A percentile compares a stretch with the other conserved stretches of the same genome.
Conservation (phyloP, 2,113 vertebrate species). For the Montifringilla adamsi region DNA sequence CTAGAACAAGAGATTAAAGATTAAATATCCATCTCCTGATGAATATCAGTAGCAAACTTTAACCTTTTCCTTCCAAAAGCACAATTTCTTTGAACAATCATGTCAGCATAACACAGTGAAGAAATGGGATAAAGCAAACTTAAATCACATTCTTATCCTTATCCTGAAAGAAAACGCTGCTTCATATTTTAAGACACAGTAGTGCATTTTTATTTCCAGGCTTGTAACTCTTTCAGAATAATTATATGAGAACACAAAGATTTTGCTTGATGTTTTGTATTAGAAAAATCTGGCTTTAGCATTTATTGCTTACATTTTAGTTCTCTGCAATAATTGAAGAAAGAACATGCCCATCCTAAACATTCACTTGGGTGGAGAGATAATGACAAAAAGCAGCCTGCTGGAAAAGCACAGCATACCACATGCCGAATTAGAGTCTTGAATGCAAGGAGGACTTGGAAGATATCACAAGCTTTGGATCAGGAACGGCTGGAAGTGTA, state of each 20-base stretch:
- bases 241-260: slow-evolving; percentile 19
- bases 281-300: slow-evolving; percentile 25
- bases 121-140: slow-evolving; percentile 44
- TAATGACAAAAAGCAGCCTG: slow-evolving; percentile 68
- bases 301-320: slow-evolving; percentile 42
- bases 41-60: slow-evolving; percentile 86
- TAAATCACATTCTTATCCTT: slow-evolving; percentile 34
- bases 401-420: slow-evolving; percentile 63
- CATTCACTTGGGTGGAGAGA: slow-evolving; percentile 68
- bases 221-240: neutral
- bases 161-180: slow-evolving; percentile 7
- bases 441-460: slow-evolving; percentile 69
- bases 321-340: slow-evolving; percentile 17
- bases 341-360: slow-evolving; percentile 46
- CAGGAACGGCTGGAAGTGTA: slow-evolving; percentile 48
- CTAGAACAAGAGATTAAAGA: slow-evolving; percentile 88
- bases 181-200: slow-evolving; percentile 29
- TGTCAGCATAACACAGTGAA: slow-evolving; percentile 39
- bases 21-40: slow-evolving; percentile 89
- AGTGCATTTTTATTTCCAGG: neutral
- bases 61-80: slow-evolving; percentile 86
- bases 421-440: slow-evolving; percentile 69
- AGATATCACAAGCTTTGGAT: slow-evolving; percentile 53
- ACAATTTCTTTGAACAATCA: slow-evolving; percentile 68
- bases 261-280: neutral